Conservation (phyloP, 2,797 vertebrate species). For the Erethizon dorsatum region DNA sequence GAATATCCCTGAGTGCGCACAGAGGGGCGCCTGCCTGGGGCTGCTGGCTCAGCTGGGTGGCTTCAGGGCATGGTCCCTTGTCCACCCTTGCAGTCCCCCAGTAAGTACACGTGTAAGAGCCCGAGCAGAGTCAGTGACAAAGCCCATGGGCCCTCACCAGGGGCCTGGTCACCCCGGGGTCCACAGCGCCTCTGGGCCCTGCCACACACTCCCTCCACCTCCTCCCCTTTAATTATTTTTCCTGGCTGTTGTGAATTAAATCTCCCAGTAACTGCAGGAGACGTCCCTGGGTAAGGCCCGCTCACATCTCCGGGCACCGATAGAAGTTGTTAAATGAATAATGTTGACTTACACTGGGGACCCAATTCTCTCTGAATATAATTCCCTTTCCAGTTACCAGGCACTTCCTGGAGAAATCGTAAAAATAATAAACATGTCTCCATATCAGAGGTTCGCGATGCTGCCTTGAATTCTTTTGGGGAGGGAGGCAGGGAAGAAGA, state of each 20-base stretch:
- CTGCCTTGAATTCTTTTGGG: not conserved
- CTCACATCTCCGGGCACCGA: conserved; percentile 29
- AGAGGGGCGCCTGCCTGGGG: not conserved
- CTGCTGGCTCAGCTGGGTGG: not conserved
- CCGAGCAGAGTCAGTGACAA: conserved; percentile 94
- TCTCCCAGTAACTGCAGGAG: conserved; percentile 67
- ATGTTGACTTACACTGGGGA: conserved; percentile 87
- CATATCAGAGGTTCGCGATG: not conserved
- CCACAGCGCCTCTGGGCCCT: not conserved
- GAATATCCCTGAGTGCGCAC: no score
- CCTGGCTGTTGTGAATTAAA: conserved; percentile 76
- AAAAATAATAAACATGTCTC: conserved; percentile 68
- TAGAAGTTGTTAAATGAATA: conserved; percentile 77
- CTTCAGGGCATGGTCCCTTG: not conserved
- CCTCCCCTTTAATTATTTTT: conserved; percentile 65
- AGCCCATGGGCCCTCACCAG: conserved; percentile 89
- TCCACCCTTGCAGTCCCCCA: not conserved
- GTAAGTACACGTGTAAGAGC: conserved; percentile 82
- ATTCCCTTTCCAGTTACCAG: conserved; percentile 81
- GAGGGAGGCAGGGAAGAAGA: not conserved
- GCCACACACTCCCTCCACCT: not conserved
- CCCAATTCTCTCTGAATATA: conserved; percentile 88
- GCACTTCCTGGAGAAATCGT: conserved; percentile 66
- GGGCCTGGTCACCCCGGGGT: conserved; percentile 77
- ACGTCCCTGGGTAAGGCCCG: not conserved